Evolutionary conservation across 2,113 vertebrate species (phyloP).

Genomic region (Tricholaema leucomelas): DNA sequence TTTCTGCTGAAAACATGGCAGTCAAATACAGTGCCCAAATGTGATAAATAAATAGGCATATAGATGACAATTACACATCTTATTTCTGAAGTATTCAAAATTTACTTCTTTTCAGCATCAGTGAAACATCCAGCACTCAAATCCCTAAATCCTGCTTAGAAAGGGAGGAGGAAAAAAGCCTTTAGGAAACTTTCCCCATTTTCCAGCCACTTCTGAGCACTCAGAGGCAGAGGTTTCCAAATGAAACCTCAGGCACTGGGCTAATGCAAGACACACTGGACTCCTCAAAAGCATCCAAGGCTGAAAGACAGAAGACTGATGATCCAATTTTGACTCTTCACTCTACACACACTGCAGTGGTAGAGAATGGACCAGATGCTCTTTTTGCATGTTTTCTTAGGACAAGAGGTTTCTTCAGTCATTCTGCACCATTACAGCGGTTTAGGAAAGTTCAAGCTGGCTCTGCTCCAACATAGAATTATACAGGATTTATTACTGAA

Average conservation of each 20-base stretch:
- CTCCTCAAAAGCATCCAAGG: neutral
- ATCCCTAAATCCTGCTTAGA: neutral
- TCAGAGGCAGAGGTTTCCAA: neutral
- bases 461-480: neutral
- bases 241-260: neutral
- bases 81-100: slow-evolving; percentile 6
- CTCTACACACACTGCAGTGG: accelerated
- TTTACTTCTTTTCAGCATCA: neutral
- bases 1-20: neutral
- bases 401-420: neutral
- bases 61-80: neutral
- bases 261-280: neutral
- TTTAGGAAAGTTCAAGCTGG: neutral
- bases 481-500: neutral
- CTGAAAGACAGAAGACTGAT: neutral
- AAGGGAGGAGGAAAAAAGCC: neutral
- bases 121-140: neutral
- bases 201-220: neutral
- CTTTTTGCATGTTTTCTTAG: neutral
- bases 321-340: neutral
- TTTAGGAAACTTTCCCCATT: neutral
- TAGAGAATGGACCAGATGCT: neutral
- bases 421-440: neutral
- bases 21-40: neutral
- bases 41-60: neutral